These are phyloP conservation scores for Cricetomys ansorgei DNA, from an alignment of 2,113 vertebrate genomes.

Conservation along the genomic window DNA sequence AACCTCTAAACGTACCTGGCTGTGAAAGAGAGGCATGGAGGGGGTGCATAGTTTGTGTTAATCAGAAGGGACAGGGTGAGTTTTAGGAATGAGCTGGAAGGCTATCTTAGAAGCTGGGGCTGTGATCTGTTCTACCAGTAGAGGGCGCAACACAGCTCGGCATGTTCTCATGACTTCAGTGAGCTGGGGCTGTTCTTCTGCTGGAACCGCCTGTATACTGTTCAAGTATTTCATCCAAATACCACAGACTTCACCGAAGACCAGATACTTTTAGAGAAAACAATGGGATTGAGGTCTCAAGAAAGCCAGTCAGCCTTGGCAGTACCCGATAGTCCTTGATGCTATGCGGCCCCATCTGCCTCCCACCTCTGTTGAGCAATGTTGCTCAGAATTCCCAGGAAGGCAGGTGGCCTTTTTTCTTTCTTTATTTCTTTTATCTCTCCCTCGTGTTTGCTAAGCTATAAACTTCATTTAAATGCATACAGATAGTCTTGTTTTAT, in stretches of 20 bases:
- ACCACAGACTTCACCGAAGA: neutral
- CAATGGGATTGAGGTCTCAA: too few relatives aligned
- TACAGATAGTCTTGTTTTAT: neutral
- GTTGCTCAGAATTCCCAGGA: rapidly evolving
- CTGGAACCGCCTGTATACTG: too few relatives aligned
- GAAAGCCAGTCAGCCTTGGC: neutral
- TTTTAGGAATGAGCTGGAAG: neutral
- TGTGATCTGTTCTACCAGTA: neutral
- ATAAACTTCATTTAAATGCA: neutral
- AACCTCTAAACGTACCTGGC: neutral
- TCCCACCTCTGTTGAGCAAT: rapidly evolving
- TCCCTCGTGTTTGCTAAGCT: neutral
- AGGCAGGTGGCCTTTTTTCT: rapidly evolving
- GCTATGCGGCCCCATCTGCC: neutral
- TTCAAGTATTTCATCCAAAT: rapidly evolving
- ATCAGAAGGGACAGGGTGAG: rapidly evolving
- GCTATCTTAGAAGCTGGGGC: too few relatives aligned
- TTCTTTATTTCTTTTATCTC: neutral
- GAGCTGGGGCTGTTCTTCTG: rapidly evolving
- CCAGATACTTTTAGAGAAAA: neutral
- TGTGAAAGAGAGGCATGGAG: too few relatives aligned
- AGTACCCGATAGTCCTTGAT: rapidly evolving
- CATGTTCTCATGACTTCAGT: rapidly evolving
- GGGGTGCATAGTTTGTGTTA: too few relatives aligned
- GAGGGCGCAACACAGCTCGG: neutral